Evolutionary conservation across 2,113 vertebrate species (phyloP).

Genomic region (Zosterops borbonicus): DNA sequence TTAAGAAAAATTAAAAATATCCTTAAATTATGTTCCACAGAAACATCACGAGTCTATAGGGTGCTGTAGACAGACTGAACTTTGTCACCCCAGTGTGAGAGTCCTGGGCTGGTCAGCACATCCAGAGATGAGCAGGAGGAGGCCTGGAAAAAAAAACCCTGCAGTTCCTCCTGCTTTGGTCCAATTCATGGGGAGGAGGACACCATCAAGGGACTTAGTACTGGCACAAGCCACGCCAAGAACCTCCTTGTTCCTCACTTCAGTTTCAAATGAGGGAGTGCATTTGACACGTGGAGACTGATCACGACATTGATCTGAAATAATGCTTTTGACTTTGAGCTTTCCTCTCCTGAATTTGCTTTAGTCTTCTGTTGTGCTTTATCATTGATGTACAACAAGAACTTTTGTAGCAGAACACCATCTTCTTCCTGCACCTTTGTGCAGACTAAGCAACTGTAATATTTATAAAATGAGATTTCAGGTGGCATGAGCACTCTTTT

Average conservation of each 20-base stretch:
- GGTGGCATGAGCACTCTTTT: background rate
- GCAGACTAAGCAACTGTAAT: background rate
- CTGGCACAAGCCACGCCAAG: background rate
- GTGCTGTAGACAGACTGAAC: background rate
- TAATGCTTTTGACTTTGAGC: background rate
- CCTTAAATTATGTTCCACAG: background rate
- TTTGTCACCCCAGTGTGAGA: background rate
- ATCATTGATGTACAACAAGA: background rate
- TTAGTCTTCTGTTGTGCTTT: rapidly evolving
- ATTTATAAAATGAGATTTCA: background rate
- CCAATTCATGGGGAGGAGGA: background rate
- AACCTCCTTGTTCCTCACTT: background rate
- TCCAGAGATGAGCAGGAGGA: background rate
- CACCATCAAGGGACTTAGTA: background rate
- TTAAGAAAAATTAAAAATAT: background rate
- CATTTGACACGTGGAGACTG: background rate
- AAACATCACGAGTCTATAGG: background rate
- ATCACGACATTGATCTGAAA: background rate
- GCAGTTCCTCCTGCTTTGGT: background rate
- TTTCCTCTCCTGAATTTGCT: background rate
- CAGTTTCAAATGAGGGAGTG: background rate
- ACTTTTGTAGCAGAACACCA: rapidly evolving
- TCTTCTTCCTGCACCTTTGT: background rate
- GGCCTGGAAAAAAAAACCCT: background rate
- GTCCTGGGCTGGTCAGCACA: background rate